Conservation (phyloP, 2,797 vertebrate species). For the Spondyliosoma cantharus region DNA sequence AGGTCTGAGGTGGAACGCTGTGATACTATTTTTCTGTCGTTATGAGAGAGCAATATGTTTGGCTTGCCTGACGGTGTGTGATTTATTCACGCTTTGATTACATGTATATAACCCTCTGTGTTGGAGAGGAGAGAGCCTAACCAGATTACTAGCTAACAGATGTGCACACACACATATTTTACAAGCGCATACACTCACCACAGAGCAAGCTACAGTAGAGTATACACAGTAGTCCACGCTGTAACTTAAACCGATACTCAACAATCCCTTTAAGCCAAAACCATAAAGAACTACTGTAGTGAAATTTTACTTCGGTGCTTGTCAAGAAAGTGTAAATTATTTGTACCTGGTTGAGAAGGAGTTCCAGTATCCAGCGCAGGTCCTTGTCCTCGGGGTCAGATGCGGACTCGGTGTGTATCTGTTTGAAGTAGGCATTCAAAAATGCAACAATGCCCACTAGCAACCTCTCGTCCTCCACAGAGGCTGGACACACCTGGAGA, state of each 20-base stretch:
- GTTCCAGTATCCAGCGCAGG: slow-evolving; percentile 91
- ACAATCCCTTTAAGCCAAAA: not conserved
- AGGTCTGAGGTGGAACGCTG: slow-evolving; percentile 49
- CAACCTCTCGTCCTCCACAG: slow-evolving; percentile 92
- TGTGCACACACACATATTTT: slow-evolving; percentile 20
- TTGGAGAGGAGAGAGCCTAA: slow-evolving; percentile 44
- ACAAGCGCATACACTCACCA: not conserved
- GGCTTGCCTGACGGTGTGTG: slow-evolving; percentile 46
- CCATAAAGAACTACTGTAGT: not conserved
- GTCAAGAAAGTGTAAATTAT: slow-evolving; percentile 36
- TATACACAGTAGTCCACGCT: not conserved
- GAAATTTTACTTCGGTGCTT: slow-evolving; percentile 9
- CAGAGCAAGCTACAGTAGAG: not conserved
- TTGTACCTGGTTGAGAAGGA: slow-evolving; percentile 91
- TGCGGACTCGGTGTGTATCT: slow-evolving; percentile 75
- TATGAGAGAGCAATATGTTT: slow-evolving; percentile 66
- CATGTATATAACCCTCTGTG: slow-evolving; percentile 59
- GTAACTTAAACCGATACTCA: not conserved
- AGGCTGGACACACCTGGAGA: slow-evolving; percentile 93
- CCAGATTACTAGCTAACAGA: slow-evolving; percentile 53
- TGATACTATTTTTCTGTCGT: slow-evolving; percentile 49
- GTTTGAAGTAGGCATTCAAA: slow-evolving; percentile 89
- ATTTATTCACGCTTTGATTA: slow-evolving; percentile 70
- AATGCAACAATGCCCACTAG: slow-evolving; percentile 92
- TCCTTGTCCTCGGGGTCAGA: slow-evolving; percentile 80